Conservation (phyloP, 2,888 invertebrate species). For the Diarsia brunnea region DNA sequence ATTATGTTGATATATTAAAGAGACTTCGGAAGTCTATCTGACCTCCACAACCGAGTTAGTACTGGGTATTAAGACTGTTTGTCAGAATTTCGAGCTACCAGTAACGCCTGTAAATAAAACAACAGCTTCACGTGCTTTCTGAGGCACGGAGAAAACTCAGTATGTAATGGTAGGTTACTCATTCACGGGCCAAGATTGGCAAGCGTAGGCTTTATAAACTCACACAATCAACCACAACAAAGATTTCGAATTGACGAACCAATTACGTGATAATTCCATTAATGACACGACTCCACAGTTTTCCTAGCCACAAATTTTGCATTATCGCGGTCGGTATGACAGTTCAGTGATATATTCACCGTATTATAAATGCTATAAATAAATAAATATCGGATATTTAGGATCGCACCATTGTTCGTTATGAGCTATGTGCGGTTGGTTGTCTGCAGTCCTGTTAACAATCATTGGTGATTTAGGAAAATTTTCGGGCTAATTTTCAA, state of each 20-base stretch:
- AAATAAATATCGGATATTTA: constrained; percentile 89
- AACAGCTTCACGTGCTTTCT: too few relatives aligned
- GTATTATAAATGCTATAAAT: constrained; percentile 91
- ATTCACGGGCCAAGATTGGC: too few relatives aligned
- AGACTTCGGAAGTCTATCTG: background rate
- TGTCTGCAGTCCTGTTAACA: constrained; percentile 74
- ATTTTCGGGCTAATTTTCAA: constrained; percentile 45
- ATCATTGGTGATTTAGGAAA: constrained; percentile 63
- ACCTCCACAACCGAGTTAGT: too few relatives aligned
- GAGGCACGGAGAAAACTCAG: too few relatives aligned
- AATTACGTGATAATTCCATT: constrained; percentile 38
- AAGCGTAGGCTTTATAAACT: background rate
- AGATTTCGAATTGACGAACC: background rate
- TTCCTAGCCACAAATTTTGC: constrained; percentile 84
- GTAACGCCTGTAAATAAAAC: too few relatives aligned
- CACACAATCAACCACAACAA: background rate
- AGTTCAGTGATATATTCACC: constrained; percentile 89
- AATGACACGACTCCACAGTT: constrained; percentile 72
- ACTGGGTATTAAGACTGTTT: too few relatives aligned
- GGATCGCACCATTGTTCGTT: constrained; percentile 86
- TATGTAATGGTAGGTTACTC: too few relatives aligned
- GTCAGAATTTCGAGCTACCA: too few relatives aligned
- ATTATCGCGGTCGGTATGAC: constrained; percentile 90
- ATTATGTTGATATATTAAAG: background rate
- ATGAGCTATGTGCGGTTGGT: constrained; percentile 82